phyloP scores from a whole-genome alignment of 2,888 invertebrate genomes.

The Stictocephala bisonia region DNA sequence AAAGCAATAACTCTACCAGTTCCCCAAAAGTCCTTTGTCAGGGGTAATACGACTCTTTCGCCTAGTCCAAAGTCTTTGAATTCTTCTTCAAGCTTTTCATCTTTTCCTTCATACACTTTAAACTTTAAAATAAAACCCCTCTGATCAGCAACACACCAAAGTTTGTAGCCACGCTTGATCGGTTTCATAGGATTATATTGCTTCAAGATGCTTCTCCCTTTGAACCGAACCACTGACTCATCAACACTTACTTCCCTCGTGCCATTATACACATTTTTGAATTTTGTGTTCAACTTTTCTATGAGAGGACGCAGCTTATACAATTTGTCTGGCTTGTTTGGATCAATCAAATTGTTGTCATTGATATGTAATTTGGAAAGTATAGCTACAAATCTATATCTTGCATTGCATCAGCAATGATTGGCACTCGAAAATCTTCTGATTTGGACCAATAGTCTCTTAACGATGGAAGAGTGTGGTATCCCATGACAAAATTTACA shows the following conservation, averaged over 20 bases:
- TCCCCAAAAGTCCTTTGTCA: constrained; percentile 42
- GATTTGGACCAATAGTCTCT: constrained; percentile 38
- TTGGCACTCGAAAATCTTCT: constrained; percentile 19
- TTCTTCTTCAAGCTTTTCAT: constrained; percentile 45
- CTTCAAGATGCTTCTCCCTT: constrained; percentile 44
- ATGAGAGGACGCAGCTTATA: constrained; percentile 34
- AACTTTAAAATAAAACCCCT: constrained; percentile 34
- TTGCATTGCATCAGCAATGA: constrained; percentile 31
- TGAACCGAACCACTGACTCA: constrained; percentile 49
- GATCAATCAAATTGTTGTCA: constrained; percentile 30
- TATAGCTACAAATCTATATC: constrained; percentile 26
- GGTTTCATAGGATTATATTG: constrained; percentile 50
- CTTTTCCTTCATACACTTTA: constrained; percentile 38
- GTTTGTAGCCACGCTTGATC: constrained; percentile 48
- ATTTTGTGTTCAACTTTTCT: constrained; percentile 22
- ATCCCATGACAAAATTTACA: constrained; percentile 46
- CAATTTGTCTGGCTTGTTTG: constrained; percentile 18
- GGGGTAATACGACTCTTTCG: constrained; percentile 47
- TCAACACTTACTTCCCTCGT: constrained; percentile 44
- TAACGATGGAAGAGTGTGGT: constrained; percentile 24
- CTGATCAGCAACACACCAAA: constrained; percentile 48
- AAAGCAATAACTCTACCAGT: constrained; percentile 43
- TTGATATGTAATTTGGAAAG: constrained; percentile 31
- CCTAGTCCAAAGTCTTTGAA: constrained; percentile 48
- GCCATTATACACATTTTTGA: constrained; percentile 27